A percentile compares a stretch with the other conserved stretches of the same genome.
Evolutionary conservation across 2,797 vertebrate species (phyloP).

Genomic region (Oryzias dopingdopingensis): DNA sequence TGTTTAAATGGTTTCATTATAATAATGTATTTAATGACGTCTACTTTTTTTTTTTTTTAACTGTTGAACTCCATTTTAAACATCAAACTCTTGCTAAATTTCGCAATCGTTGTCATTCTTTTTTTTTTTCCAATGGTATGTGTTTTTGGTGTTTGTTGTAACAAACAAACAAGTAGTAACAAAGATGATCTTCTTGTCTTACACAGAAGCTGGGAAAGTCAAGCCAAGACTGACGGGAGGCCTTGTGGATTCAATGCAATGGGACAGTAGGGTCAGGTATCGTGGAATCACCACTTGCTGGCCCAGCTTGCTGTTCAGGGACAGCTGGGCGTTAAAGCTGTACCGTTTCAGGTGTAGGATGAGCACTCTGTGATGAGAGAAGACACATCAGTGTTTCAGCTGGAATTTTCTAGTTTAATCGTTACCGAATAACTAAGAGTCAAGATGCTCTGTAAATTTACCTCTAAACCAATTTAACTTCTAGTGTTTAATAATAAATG

Average conservation of each 20-base stretch:
- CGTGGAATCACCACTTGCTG: conserved; percentile 96
- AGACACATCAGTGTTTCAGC: neutral
- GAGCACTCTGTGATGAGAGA: conserved; percentile 80
- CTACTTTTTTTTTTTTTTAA: too few relatives aligned
- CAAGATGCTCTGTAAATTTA: too few relatives aligned
- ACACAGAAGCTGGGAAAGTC: conserved; percentile 83
- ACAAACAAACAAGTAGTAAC: too few relatives aligned
- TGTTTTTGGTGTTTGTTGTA: too few relatives aligned
- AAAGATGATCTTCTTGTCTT: conserved; percentile 55
- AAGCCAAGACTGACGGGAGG: conserved; percentile 85
- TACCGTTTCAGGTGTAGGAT: conserved; percentile 99
- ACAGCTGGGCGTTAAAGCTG: conserved; percentile 94
- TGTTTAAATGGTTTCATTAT: too few relatives aligned
- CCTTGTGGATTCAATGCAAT: conserved; percentile 90
- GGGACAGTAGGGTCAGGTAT: conserved; percentile 90
- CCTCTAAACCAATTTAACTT: neutral
- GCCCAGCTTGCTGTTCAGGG: conserved; percentile 95
- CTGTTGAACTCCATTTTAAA: too few relatives aligned
- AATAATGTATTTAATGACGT: too few relatives aligned
- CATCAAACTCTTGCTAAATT: too few relatives aligned
- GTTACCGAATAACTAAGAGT: too few relatives aligned
- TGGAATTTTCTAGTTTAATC: too few relatives aligned
- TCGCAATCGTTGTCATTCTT: too few relatives aligned
- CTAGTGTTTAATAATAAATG: neutral
- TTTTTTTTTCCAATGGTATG: too few relatives aligned